A percentile compares a stretch with the other conserved stretches of the same genome.
Evolutionary conservation across 2,797 vertebrate species (phyloP).

Genomic region (Ara ararauna): DNA sequence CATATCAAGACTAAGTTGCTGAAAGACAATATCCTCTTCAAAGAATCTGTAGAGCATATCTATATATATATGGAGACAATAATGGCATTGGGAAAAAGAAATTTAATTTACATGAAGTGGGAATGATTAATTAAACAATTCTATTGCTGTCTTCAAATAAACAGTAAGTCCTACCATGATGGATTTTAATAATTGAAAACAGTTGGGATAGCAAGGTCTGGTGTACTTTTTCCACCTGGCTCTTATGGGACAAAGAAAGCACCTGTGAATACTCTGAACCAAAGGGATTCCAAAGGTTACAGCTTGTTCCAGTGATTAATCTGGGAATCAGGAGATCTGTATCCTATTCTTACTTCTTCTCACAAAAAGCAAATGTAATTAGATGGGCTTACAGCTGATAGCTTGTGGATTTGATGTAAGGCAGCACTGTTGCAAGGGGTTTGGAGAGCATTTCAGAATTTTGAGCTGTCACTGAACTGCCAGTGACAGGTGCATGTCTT

Average conservation of each 20-base stretch:
- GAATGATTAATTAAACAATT: neutral
- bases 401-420: neutral
- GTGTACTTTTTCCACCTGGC: neutral
- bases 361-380: neutral
- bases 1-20: neutral
- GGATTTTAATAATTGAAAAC: neutral
- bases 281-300: neutral
- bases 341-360: neutral
- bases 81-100: neutral
- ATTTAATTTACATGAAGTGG: neutral
- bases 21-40: neutral
- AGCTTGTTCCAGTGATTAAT: neutral
- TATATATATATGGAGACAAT: neutral
- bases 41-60: neutral
- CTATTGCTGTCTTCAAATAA: neutral
- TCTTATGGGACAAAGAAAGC: neutral
- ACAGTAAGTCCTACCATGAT: neutral
- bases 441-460: neutral
- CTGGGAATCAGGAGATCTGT: neutral
- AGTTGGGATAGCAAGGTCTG: neutral
- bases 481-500: accelerated
- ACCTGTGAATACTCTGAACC: neutral
- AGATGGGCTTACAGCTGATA: neutral
- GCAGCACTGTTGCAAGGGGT: neutral
- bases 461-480: neutral